Evolutionary conservation across 30 jellyfish, hydroid and myxozoan species (phyloP).

Genomic region (Clytia hemisphaerica): DNA sequence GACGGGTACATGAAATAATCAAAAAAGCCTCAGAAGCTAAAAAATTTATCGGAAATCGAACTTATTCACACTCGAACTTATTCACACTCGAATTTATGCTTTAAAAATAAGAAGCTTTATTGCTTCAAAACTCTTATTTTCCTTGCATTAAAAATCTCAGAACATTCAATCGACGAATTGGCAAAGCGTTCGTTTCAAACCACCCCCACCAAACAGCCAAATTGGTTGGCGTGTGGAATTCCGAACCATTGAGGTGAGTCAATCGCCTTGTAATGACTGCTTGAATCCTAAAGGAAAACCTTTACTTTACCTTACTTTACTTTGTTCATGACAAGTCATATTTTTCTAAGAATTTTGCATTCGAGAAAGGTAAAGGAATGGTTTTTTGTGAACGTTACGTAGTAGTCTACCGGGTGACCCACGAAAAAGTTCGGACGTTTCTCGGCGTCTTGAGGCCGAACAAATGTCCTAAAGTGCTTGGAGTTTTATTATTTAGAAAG

Average conservation of each 20-base stretch:
- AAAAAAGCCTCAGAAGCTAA: too few relatives aligned
- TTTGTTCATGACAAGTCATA: neutral
- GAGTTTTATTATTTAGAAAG: too few relatives aligned
- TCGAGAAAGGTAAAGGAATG: too few relatives aligned
- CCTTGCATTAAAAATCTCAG: constrained; percentile 21
- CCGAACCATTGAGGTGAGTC: constrained; percentile 87
- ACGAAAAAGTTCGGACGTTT: too few relatives aligned
- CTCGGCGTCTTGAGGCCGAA: too few relatives aligned
- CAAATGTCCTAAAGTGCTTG: too few relatives aligned
- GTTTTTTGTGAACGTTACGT: too few relatives aligned
- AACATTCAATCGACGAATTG: constrained; percentile 95
- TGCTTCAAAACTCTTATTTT: neutral
- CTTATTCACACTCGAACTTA: too few relatives aligned
- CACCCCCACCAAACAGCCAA: constrained; percentile 92
- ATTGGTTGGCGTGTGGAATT: constrained; percentile 99
- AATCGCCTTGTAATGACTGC: neutral
- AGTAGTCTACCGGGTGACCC: too few relatives aligned
- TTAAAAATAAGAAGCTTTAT: neutral
- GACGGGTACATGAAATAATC: too few relatives aligned
- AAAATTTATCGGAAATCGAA: too few relatives aligned
- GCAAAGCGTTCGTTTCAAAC: constrained; percentile 97
- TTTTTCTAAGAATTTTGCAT: too few relatives aligned
- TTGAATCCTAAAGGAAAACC: neutral
- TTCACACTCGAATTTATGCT: neutral
- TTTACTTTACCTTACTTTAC: neutral